Evolutionary conservation across 2,797 vertebrate species (phyloP), one percentile per base, ranked within the genome.

Genomic region (Danio choprae): DNA sequence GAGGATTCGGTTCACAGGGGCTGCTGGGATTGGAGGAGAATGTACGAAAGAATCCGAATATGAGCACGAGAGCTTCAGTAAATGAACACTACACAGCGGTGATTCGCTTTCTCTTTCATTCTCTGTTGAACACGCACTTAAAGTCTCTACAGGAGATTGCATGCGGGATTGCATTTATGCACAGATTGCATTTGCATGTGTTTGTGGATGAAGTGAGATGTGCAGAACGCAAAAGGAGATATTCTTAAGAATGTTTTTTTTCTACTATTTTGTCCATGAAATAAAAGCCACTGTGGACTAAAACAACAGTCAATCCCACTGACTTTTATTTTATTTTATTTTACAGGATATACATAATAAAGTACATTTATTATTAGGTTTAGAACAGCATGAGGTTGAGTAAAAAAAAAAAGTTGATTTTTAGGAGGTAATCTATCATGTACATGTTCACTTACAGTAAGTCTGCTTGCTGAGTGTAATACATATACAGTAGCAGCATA

Each of bases 11-110:
- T 69, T 80, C 68, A 74, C 48, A 70, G 62, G 18, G 72, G 68
- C 50, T 44, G 18, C 63, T 22, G 56, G 40, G 80, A 77, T 65
- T 80, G 72, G 38, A 77, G 46, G 41, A 53, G 74, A 74, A 55
- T 62, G 76, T 48, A 76, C 55, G 80, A 51, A 29, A 60, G 68
- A 41, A 38, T 73, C 53, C 1, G 18, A 29, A 80, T 48, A 74
- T 77, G 50, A 77, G 36, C 73, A 73, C 38, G 18, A 67, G 36
- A 71, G 29, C 36, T 62, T 38, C 18, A 20, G 55, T 59, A 74
- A 68, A 75, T 41, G 41, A 75, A 44, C 55, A 53, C 11, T 58
- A 72, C 41, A 7, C 48, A 64, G 53, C 22, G 70, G 72, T 68
- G 64, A 71, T 60, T 48, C 12, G 1, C 38, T 13, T 83, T 69